Evolutionary conservation across 1,140 invertebrate species (phyloP), one percentile per base, ranked within the genome.

Genomic region (Hydropsyche tenuis): DNA sequence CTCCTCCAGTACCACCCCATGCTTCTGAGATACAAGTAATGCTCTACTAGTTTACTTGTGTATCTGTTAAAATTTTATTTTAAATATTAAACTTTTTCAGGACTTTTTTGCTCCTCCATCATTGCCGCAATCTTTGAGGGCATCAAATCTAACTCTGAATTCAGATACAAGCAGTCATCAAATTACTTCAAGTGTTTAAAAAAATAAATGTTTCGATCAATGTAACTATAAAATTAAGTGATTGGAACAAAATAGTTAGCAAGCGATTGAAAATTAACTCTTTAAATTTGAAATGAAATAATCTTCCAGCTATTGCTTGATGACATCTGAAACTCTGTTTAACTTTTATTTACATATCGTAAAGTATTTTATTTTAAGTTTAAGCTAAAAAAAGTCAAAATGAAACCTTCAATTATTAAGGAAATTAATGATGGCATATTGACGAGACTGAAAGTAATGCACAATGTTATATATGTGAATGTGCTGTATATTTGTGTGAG

Each of bases 111-210:
- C 79, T 81, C 82, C 71, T 9, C 76, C 76, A 1, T 78, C 76
- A 9, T 82, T 84, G 11, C 84, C 84, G 0, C 83, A 83, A 22
- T 82, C 80, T 22, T 78, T 85, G 9, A 82, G 84, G 1, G 84
- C 85, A 27, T 82, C 83, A 0, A 83, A 85, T 70, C 74, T 85
- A 14, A 85, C 84, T 7, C 79, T 86, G 4, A 78, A 84, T n/a
- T 85, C 83, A 12, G 83, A 85, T 56, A 83, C 83, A 73, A 85
- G 84, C 80, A 86, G 84, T 73, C 84, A 85, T 73, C 84, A 86
- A 74, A 82, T 82, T 14, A 83, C 82, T 23, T 83, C 82, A 22
- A 84, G 83, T 65, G 83, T 84, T 45, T 84, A 81, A 81, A 62
- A 65, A 43, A 43, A 20, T 23, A 23, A 51, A 43, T 43, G 14